phyloP scores from a whole-genome alignment of 2,113 vertebrate genomes.

The Xyliphius kryptos region DNA sequence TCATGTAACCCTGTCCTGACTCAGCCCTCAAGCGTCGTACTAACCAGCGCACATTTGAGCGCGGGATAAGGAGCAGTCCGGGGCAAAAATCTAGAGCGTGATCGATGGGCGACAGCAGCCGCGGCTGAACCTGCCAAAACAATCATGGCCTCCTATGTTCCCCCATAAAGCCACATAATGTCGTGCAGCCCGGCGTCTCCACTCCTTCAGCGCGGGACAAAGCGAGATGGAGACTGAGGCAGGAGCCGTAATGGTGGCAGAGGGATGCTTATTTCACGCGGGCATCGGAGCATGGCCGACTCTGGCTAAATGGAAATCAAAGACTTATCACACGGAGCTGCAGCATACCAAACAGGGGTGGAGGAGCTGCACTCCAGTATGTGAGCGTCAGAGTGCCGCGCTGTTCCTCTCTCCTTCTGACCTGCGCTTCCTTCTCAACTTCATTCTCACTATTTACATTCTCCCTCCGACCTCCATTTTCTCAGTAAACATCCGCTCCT shows the following conservation, averaged over 20 bases:
- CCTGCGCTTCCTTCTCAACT: neutral
- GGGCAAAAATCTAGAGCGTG: too few species aligned
- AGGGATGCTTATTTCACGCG: conserved; percentile 11
- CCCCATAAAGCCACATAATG: conserved; percentile 24
- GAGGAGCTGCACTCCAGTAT: neutral
- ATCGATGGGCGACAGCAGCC: too few species aligned
- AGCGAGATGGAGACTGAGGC: too few species aligned
- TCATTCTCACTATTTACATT: too few species aligned
- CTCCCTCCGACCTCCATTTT: too few species aligned
- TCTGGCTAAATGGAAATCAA: conserved; percentile 25
- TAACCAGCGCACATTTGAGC: too few species aligned
- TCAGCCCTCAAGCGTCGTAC: too few species aligned
- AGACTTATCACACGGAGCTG: conserved; percentile 20
- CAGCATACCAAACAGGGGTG: conserved; percentile 23
- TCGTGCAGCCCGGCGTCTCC: conserved; percentile 9
- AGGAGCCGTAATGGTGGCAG: conserved; percentile 6
- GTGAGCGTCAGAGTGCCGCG: neutral
- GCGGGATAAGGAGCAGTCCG: too few species aligned
- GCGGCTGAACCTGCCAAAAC: conserved; percentile 35
- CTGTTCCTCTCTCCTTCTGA: neutral
- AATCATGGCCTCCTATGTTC: conserved; percentile 29
- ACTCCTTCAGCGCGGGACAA: neutral
- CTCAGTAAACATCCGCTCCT: too few species aligned
- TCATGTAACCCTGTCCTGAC: too few species aligned
- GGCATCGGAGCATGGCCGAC: conserved; percentile 17